phyloP scores from a whole-genome alignment of 2,113 vertebrate genomes.

The Coturnix japonica region DNA sequence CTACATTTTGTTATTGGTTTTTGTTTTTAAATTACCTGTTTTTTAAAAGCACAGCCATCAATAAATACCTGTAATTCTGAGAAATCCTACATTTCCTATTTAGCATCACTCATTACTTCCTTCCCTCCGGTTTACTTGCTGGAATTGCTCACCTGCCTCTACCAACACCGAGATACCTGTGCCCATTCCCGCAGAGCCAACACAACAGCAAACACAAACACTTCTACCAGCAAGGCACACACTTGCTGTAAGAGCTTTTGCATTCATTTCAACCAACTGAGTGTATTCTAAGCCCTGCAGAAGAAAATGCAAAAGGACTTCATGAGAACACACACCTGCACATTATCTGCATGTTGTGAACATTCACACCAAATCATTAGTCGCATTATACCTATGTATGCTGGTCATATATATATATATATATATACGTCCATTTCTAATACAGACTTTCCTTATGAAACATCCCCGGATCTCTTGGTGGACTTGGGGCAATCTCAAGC shows the following conservation, averaged over 20 bases:
- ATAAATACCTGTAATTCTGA: neutral
- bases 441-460: neutral
- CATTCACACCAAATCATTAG: neutral
- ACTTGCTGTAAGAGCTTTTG: neutral
- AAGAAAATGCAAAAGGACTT: neutral
- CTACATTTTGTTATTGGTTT: neutral
- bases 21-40: neutral
- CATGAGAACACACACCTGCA: fast-evolving
- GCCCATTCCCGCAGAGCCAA: neutral
- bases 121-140: neutral
- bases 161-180: neutral
- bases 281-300: neutral
- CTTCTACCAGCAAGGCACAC: neutral
- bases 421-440: neutral
- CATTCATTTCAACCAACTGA: neutral
- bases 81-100: neutral
- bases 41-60: neutral
- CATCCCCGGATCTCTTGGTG: neutral
- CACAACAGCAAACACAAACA: neutral
- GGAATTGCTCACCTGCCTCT: neutral
- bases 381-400: neutral
- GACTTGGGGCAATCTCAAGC: neutral
- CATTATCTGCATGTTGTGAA: neutral
- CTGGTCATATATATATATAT: too few species aligned
- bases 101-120: neutral